phyloP scores from a whole-genome alignment of 1,140 invertebrate species.

The Drosophila subobscura region DNA sequence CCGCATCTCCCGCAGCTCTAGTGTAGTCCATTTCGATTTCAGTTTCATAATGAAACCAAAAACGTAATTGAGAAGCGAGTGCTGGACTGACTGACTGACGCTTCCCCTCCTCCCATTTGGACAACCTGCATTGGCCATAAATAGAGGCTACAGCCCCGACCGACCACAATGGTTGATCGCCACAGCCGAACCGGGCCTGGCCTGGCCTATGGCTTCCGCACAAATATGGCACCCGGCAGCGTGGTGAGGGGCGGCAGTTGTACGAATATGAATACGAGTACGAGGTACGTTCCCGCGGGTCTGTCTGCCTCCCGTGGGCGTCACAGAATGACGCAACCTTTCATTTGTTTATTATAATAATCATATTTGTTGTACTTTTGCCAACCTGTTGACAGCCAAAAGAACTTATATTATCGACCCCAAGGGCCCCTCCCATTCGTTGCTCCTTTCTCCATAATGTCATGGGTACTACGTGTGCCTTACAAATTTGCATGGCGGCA shows the following conservation, averaged over 20 bases:
- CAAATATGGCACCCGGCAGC: slow-evolving; percentile 54
- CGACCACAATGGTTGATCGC: too few species aligned
- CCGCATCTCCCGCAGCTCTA: not conserved
- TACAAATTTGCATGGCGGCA: slow-evolving; percentile 41
- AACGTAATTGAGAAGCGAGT: slow-evolving; percentile 4
- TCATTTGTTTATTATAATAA: slow-evolving; percentile 33
- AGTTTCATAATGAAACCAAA: slow-evolving; percentile 50
- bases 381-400: slow-evolving; percentile 50
- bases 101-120: slow-evolving; percentile 3
- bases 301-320: slow-evolving; percentile 41
- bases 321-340: slow-evolving; percentile 57
- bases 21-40: slow-evolving; percentile 59
- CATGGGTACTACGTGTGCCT: slow-evolving; percentile 17
- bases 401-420: slow-evolving; percentile 35
- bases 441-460: too few species aligned
- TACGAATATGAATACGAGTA: too few species aligned
- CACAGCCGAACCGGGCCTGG: not conserved
- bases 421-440: too few species aligned
- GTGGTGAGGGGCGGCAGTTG: not conserved
- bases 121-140: slow-evolving; percentile 46
- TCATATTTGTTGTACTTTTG: slow-evolving; percentile 25
- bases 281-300: not conserved
- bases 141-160: slow-evolving; percentile 18
- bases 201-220: slow-evolving; percentile 57
- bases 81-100: not conserved